Conservation (phyloP, 2,113 vertebrate species). For the Mobula birostris region DNA sequence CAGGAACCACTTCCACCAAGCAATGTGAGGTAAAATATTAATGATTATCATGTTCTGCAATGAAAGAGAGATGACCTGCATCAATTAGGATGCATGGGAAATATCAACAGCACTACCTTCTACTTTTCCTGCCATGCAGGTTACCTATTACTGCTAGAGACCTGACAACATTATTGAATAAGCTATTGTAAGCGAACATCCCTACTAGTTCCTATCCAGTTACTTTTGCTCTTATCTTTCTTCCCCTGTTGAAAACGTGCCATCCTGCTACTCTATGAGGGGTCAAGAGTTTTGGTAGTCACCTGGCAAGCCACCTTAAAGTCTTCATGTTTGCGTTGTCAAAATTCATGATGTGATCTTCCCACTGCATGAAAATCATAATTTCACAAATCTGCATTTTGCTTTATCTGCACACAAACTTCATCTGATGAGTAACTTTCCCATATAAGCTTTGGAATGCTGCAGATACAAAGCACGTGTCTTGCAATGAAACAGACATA, state of each 20-base stretch:
- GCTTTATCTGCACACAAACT: background rate
- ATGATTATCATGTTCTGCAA: background rate
- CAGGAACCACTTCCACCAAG: conserved; percentile 13
- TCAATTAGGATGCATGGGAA: background rate
- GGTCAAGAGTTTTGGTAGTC: background rate
- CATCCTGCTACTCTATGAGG: background rate
- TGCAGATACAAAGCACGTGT: background rate
- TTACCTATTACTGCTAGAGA: background rate
- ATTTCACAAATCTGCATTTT: background rate
- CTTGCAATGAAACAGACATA: background rate
- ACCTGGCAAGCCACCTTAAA: background rate
- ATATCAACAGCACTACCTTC: background rate
- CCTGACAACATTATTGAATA: background rate
- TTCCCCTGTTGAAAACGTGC: background rate
- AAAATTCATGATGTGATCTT: background rate
- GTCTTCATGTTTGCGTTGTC: background rate
- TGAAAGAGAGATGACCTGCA: background rate
- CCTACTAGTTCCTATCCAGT: background rate
- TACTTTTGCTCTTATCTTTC: background rate
- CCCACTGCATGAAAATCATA: background rate
- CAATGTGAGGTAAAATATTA: conserved; percentile 8
- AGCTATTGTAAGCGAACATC: background rate
- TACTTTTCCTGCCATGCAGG: background rate
- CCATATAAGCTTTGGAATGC: background rate
- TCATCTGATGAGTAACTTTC: background rate